Base-by-base conservation (phyloP, 2,113 vertebrate species). In the Peucedramus taeniatus region DNA sequence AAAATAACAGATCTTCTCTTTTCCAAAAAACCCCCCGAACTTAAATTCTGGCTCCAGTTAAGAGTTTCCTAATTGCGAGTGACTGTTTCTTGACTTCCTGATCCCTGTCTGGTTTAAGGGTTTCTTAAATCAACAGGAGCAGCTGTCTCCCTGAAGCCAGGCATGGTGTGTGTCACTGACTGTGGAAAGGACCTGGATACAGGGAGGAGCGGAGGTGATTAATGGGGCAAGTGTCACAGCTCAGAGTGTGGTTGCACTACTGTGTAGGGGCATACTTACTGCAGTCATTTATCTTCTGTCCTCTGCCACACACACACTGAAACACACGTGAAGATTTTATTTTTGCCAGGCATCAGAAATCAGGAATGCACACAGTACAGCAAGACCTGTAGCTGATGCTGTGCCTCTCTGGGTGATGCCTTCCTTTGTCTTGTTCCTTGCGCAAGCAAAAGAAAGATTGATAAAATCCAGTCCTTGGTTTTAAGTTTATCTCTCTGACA, bases 51-150 rank as follows among this genome's bases (percentile, higher is more conserved):
- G 33, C 37, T 75, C 66, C 51, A 47, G 74, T 94, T 94, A 95
- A 94, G 65, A 81, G 82, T 87, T 87, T 95, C 65, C 84, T 97
- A 96, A 95, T 94, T 95, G 83, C 1, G 0, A 90, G 75, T 66
- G 69, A 89, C 78, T 97, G 70, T 90, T 96, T 89, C 85, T 91
- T 89, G 87, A 96, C 86, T 95, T 92, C 72, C 87, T 93, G 87
- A 96, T 96, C 87, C 79, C 88, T 85, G 92, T 93, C 96, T 95
- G 80, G 79, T 91, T 95, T 94, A 87, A 89, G 68, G 53, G 83
- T 77, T 95, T 77, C 77, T 95, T 96, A 96, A 97, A 97, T 97
- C 92, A 97, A 54, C 87, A 81, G 83, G 78, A 97, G 77, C 96
- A 94, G 97, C 95, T 97, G 94, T 94, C 79, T 95, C 28, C 59